phyloP scores from a whole-genome alignment of 92 coral and sea anemone genomes.

The Anthopleura xanthogrammica region DNA sequence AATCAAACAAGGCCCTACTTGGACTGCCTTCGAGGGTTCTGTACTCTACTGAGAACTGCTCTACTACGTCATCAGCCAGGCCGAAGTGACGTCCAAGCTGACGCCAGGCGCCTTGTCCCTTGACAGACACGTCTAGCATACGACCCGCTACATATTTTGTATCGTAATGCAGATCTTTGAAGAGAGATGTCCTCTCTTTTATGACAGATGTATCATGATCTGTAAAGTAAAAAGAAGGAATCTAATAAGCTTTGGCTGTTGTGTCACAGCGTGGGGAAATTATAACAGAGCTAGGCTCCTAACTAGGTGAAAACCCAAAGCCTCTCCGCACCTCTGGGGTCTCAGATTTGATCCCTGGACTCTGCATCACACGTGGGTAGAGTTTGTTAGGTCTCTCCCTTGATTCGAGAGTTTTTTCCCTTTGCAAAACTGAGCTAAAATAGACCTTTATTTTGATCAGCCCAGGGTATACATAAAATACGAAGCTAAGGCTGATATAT shows the following conservation, averaged over 20 bases:
- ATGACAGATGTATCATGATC: neutral
- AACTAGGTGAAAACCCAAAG: no score
- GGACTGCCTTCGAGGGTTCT: conserved; percentile 50
- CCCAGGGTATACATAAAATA: no score
- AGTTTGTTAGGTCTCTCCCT: no score
- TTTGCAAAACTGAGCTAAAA: no score
- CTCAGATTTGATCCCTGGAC: no score
- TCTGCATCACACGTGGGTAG: no score
- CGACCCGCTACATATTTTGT: conserved; percentile 19
- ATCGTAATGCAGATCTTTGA: conserved; percentile 37
- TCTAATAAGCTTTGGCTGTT: no score
- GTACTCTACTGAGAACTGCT: conserved; percentile 24
- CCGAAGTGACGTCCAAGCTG: conserved; percentile 36
- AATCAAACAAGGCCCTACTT: conserved; percentile 24
- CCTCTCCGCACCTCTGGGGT: no score
- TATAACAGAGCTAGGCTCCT: no score
- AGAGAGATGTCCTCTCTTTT: conserved; percentile 1
- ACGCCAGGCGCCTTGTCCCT: conserved; percentile 44
- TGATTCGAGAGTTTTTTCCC: no score
- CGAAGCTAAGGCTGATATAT: no score
- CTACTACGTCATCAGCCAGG: conserved; percentile 14
- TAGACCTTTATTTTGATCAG: no score
- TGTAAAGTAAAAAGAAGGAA: neutral
- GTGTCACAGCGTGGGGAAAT: neutral
- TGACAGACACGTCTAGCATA: conserved; percentile 36